phyloP scores from a whole-genome alignment of 1,140 invertebrate species.

The Atta texana region DNA sequence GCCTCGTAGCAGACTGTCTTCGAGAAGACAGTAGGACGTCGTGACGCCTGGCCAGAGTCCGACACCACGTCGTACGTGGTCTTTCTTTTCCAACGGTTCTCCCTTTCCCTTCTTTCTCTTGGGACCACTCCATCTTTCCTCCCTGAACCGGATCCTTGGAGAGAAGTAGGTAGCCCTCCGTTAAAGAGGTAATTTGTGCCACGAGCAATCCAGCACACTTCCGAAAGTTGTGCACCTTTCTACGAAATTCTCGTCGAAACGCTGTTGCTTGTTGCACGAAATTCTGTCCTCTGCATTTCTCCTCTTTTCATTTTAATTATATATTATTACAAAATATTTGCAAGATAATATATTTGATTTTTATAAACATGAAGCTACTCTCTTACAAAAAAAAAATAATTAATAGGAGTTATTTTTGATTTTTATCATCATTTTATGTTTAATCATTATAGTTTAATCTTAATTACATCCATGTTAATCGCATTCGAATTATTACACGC shows the following conservation, averaged over 20 bases:
- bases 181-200: constrained; percentile 82
- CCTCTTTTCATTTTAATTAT: neutral
- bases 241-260: constrained; percentile 13
- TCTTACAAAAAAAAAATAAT: neutral
- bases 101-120: constrained; percentile 59
- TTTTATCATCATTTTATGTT: neutral
- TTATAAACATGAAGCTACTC: neutral
- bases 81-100: constrained; percentile 69
- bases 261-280: constrained; percentile 27
- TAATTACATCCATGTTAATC: constrained; percentile 64
- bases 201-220: constrained; percentile 68
- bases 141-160: constrained; percentile 65
- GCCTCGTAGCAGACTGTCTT: constrained; percentile 67
- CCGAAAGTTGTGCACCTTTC: constrained; percentile 65
- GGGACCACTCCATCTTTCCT: constrained; percentile 81
- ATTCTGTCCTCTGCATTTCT: neutral
- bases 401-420: neutral
- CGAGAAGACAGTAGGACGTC: constrained; percentile 59
- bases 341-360: neutral
- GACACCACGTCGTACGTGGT: constrained; percentile 68
- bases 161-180: constrained; percentile 75
- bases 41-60: constrained; percentile 61
- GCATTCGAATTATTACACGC: constrained; percentile 57
- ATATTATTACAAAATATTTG: neutral
- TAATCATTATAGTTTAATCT: neutral